Evolutionary conservation across 2,113 vertebrate genomes (phyloP).

Genomic region (Tyrannus savana): DNA sequence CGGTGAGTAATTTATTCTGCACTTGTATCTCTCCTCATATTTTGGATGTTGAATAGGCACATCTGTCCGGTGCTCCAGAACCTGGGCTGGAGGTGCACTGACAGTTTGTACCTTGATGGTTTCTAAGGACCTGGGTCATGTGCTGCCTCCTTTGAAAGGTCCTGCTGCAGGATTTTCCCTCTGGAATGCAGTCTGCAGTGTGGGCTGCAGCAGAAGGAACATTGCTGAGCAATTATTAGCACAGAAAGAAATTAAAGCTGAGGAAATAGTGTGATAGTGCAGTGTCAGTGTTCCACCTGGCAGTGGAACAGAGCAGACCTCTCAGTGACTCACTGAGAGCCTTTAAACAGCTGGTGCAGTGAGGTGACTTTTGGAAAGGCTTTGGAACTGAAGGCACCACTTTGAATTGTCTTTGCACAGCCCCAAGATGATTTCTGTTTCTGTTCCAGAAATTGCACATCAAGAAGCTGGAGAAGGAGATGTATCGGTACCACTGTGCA

Average conservation of each 20-base stretch:
- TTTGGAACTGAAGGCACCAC: background rate
- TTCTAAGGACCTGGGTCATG: background rate
- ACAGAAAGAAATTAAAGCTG: background rate
- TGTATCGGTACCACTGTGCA: constrained; percentile 79
- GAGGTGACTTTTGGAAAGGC: background rate
- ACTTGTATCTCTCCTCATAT: background rate
- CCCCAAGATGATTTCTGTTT: background rate
- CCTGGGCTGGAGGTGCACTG: background rate
- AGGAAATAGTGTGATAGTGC: background rate
- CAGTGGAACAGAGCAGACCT: background rate
- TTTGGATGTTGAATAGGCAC: background rate
- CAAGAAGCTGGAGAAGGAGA: constrained; percentile 85
- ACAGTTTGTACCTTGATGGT: background rate
- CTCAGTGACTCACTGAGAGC: background rate
- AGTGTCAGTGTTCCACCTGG: background rate
- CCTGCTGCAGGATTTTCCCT: background rate
- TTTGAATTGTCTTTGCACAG: background rate
- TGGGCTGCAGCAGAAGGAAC: background rate
- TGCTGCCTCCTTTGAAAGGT: background rate
- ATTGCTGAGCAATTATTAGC: background rate
- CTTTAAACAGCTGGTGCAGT: background rate
- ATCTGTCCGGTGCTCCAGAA: background rate
- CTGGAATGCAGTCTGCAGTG: background rate
- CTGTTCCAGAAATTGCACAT: constrained; percentile 85
- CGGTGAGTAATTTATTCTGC: background rate